Base-by-base conservation (phyloP, 1,140 invertebrate genomes). In the Cydia fagiglandana region DNA sequence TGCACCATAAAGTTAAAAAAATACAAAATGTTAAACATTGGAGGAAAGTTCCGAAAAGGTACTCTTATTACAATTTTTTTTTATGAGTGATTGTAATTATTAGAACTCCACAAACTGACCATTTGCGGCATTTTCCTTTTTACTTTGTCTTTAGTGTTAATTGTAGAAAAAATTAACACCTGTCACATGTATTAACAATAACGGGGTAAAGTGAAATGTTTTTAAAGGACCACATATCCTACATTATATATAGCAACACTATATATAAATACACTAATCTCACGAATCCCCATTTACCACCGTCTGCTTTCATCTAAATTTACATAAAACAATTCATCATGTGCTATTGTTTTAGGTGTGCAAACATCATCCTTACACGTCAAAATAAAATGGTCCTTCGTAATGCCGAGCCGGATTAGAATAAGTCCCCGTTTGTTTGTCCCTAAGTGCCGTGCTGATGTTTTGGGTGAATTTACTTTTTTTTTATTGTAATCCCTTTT, bases 361-460 rank as follows among this genome's bases (percentile, higher is more conserved):
- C 56, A 61, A 61, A 61, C 56, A 61, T 24, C 56, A 61, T 61
- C 56, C 56, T 61, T 61, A 61, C 56, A 61, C 56, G 56, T 61
- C 56, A 24, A 61, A 61, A 61, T 61, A 61, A 61, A 61, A 61
- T 61, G 56, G 56, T 12, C 56, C 7, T 10, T 24, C 56, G 56
- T 61, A 61, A 24, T 61, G 56, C 56, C 9, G 56, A 24, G 56
- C 20, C 56, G 56, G 56, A 61, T 61, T 61, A 61, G 56, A 61
- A 61, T 61, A 61, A 61, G 53, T 17, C 53, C 17, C 53, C 9
- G 56, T 61, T 53, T 9, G 56, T 61, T 47, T 47, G 45, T 15
- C 50, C 50, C 50, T 13, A 9, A 56, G 53, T 56, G 53, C 24
- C 17, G 10, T 61, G 15, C 10, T 61, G 56, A 50, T 50, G 47